Base-by-base conservation (phyloP, 2,113 vertebrate species). In the Pedionomus torquatus region DNA sequence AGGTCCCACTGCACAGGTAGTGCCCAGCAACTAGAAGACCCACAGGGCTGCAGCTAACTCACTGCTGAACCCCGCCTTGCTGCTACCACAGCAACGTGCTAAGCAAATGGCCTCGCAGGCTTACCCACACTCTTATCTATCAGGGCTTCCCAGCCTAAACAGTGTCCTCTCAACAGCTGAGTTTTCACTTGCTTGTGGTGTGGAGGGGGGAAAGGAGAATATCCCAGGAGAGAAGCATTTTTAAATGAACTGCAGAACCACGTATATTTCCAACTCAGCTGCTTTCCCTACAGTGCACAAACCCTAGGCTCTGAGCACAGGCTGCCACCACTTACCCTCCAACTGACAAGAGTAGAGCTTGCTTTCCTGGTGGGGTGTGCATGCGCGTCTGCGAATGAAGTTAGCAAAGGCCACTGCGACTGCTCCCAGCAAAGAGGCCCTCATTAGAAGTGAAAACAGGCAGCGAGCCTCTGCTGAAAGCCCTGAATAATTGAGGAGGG, bases 401-500 rank as follows among this genome's bases (percentile, higher is more conserved):
- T 49, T 49, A 74, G 48, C 24, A 82, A 77, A 94, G 85, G 90
- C 83, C 86, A 81, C 21, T 30, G 75, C 0, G 0, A 90, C 58
- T 39, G 90, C 89, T 95, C 43, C 16, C 92, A 94, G 83, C 93
- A 87, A 74, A 95, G 69, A 90, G 52, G 44, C 55, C 58, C 61
- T 94, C 72, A 46, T 92, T 71, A 89, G 83, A 81, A 81, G 69
- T 79, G 86, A 89, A 90, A 95, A 91, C 39, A 87, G 88, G 65
- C 86, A 74, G 41, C 0, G 3, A 84, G 69, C 48, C 83, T 78
- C 71, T 83, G 77, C 85, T 89, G 92, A 96, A 94, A 93, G 83
- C 92, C 52, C 83, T 83, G 57, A 97, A 94, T 95, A 97, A 97
- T 52, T 95, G 90, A 95, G 83, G 64, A 94, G 55, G 81, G 69